Conservation (phyloP, 2,797 vertebrate genomes). For the Cyclopterus lumpus region DNA sequence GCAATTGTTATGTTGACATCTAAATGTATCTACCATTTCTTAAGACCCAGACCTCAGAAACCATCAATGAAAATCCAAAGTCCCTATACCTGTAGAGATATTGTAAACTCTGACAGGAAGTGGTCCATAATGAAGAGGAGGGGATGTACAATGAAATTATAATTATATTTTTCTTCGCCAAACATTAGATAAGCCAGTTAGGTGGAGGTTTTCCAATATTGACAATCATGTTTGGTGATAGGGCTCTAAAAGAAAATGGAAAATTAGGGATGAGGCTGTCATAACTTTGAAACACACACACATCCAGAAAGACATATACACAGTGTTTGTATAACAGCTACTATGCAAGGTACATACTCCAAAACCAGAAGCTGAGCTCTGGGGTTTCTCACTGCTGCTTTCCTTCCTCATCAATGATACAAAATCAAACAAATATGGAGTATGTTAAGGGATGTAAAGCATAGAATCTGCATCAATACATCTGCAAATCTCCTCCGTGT, state of each 20-base stretch:
- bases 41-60: neutral
- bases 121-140: neutral
- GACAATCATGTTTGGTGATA: neutral
- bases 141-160: neutral
- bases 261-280: too few relatives aligned
- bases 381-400: slow-evolving; percentile 31
- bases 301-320: neutral
- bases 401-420: slow-evolving; percentile 37
- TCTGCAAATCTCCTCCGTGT: slow-evolving; percentile 74
- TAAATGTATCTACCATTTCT: neutral
- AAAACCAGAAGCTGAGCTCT: slow-evolving; percentile 15
- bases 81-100: neutral
- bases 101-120: neutral
- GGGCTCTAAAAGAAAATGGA: neutral
- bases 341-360: slow-evolving; percentile 3
- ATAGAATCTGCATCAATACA: slow-evolving; percentile 51
- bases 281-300: neutral
- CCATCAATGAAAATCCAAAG: neutral
- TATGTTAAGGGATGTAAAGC: slow-evolving; percentile 34
- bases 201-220: neutral
- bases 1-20: neutral
- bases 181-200: neutral
- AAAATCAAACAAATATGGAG: slow-evolving; percentile 43
- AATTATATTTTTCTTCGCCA: neutral
- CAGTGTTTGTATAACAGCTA: neutral